Evolutionary conservation across 1,140 invertebrate species (phyloP).

Genomic region (Drosophila leontia): DNA sequence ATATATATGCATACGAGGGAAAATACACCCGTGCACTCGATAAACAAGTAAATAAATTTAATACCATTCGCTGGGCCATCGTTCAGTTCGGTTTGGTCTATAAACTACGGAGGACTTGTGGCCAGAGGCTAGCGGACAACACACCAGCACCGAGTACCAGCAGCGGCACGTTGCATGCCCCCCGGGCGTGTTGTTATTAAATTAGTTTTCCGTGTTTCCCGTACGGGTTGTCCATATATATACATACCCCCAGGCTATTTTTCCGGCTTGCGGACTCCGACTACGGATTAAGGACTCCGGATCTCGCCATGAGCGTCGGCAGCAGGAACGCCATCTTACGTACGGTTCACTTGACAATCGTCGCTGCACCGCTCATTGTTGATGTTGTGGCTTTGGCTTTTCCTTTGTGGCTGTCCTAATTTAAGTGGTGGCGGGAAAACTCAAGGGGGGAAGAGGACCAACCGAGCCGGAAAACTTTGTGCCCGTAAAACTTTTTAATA

Average conservation of each 20-base stretch:
- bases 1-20: neutral
- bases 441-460: slow-evolving; percentile 1
- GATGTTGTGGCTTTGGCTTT: slow-evolving; percentile 37
- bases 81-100: slow-evolving; percentile 63
- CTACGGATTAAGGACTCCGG: slow-evolving; percentile 18
- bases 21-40: slow-evolving; percentile 14
- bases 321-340: slow-evolving; percentile 61
- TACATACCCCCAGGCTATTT: slow-evolving; percentile 9
- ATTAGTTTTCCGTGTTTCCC: slow-evolving; percentile 67
- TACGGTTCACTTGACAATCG: slow-evolving; percentile 59
- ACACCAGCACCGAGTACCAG: slow-evolving; percentile 17
- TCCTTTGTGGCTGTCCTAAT: slow-evolving; percentile 52
- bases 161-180: slow-evolving; percentile 33
- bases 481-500: slow-evolving; percentile 64
- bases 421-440: slow-evolving; percentile 36
- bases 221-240: neutral
- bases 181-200: slow-evolving; percentile 57
- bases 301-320: slow-evolving; percentile 35
- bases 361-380: slow-evolving; percentile 47
- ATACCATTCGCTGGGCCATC: slow-evolving; percentile 43
- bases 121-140: slow-evolving; percentile 36
- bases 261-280: slow-evolving; percentile 21
- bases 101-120: slow-evolving; percentile 46
- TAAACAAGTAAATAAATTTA: slow-evolving; percentile 72
- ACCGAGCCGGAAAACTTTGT: slow-evolving; percentile 31